These are phyloP conservation scores for Caenorhabditis becei DNA, from an alignment of 2,888 invertebrate species.

Conservation along the genomic window DNA sequence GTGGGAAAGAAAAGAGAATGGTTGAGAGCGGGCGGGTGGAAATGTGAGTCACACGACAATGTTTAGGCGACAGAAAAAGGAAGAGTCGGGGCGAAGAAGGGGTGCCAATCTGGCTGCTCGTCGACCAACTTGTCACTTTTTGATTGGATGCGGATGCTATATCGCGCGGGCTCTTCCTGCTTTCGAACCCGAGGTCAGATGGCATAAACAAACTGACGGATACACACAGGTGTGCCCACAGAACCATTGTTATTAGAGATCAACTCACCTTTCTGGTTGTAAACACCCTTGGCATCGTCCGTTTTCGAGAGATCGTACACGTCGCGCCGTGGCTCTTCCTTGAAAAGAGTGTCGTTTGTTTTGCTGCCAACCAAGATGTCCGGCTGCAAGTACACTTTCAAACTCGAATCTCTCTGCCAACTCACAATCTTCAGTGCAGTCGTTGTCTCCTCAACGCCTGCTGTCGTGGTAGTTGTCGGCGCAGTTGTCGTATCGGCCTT, in stretches of 20 bases:
- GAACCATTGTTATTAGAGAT: constrained; percentile 3
- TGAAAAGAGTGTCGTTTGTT: constrained; percentile 70
- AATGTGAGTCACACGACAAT: constrained; percentile 45
- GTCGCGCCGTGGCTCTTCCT: constrained; percentile 67
- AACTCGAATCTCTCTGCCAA: not conserved
- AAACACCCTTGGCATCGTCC: constrained; percentile 66
- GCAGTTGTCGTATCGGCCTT: constrained; percentile 73
- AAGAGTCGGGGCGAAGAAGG: not conserved
- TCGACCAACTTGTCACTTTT: constrained; percentile 37
- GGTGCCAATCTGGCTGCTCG: constrained; percentile 18
- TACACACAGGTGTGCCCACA: constrained; percentile 13
- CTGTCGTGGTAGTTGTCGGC: constrained; percentile 65
- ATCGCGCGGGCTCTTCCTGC: not conserved
- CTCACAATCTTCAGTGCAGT: constrained; percentile 66
- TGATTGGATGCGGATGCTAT: constrained; percentile 28
- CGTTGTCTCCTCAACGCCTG: constrained; percentile 66
- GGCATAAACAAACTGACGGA: constrained; percentile 14
- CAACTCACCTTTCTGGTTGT: constrained; percentile 52
- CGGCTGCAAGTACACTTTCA: constrained; percentile 62
- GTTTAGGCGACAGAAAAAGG: constrained; percentile 27
- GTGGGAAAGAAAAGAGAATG: constrained; percentile 23
- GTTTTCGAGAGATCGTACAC: constrained; percentile 67
- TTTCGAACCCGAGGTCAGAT: constrained; percentile 1
- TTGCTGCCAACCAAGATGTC: constrained; percentile 69
- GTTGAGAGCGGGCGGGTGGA: constrained; percentile 9